Evolutionary conservation across 2,888 invertebrate species (phyloP).

Genomic region (Mythimna impura): DNA sequence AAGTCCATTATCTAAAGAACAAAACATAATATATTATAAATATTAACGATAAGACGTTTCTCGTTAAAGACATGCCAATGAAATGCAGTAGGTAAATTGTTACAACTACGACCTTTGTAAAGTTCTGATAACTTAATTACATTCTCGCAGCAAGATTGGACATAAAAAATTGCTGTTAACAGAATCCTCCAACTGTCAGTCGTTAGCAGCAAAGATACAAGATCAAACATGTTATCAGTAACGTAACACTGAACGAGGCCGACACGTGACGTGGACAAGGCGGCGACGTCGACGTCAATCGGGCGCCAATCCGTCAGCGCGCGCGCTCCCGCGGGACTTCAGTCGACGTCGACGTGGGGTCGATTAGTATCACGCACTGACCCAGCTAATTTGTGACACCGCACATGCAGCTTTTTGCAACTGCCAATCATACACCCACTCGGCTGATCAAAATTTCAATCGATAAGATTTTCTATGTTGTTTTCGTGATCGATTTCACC

Average conservation of each 20-base stretch:
- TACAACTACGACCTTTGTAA: background rate
- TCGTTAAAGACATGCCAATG: background rate
- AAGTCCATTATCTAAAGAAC: background rate
- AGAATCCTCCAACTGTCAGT: slow-evolving; percentile 36
- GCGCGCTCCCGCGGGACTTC: slow-evolving; percentile 71
- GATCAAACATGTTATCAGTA: slow-evolving; percentile 71
- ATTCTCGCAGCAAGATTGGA: background rate
- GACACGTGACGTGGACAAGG: slow-evolving; percentile 71
- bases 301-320: slow-evolving; percentile 82
- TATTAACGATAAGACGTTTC: background rate
- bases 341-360: slow-evolving; percentile 43
- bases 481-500: background rate
- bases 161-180: background rate
- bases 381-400: slow-evolving; percentile 77
- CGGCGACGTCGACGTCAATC: slow-evolving; percentile 73
- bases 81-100: background rate
- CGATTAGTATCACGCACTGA: slow-evolving; percentile 70
- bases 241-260: slow-evolving; percentile 62
- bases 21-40: background rate
- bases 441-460: slow-evolving; percentile 35
- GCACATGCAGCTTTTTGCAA: slow-evolving; percentile 58
- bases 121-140: background rate
- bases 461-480: background rate
- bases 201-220: slow-evolving; percentile 48
- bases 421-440: slow-evolving; percentile 42